Percentiles rank a stretch among this genome's conserved stretches.
These are phyloP conservation scores for Chrysomela aeneicollis DNA, from an alignment of 2,888 invertebrate genomes.

Conservation along the genomic window DNA sequence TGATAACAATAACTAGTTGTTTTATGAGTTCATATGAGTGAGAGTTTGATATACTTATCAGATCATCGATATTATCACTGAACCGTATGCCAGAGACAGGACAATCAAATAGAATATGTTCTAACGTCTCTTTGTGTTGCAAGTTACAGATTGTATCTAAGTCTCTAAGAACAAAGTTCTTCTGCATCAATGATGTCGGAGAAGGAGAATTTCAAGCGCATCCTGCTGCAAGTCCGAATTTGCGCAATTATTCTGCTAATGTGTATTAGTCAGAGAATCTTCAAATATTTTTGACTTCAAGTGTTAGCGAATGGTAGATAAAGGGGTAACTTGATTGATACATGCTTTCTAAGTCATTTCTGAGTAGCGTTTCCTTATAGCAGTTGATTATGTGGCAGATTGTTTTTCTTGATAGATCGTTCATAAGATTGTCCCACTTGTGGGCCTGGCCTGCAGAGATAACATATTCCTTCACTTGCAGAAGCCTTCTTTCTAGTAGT, in stretches of 20 bases:
- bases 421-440: not conserved
- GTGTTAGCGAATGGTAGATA: constrained; percentile 4
- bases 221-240: not conserved
- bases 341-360: constrained; percentile 7
- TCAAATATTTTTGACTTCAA: constrained; percentile 5
- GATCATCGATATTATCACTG: not conserved
- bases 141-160: not conserved
- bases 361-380: constrained; percentile 6
- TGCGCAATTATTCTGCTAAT: not conserved
- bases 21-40: no score
- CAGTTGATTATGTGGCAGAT: not conserved
- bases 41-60: not conserved
- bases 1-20: no score
- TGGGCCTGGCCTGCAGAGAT: constrained; percentile 2
- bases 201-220: not conserved
- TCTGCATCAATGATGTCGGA: not conserved
- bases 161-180: not conserved
- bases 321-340: not conserved
- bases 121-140: not conserved
- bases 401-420: not conserved
- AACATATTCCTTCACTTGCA: not conserved
- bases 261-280: not conserved
- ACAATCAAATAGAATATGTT: not conserved
- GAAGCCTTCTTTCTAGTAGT: no score
- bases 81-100: not conserved